Evolutionary conservation across 2,113 vertebrate genomes (phyloP).

Genomic region (Upupa epops): DNA sequence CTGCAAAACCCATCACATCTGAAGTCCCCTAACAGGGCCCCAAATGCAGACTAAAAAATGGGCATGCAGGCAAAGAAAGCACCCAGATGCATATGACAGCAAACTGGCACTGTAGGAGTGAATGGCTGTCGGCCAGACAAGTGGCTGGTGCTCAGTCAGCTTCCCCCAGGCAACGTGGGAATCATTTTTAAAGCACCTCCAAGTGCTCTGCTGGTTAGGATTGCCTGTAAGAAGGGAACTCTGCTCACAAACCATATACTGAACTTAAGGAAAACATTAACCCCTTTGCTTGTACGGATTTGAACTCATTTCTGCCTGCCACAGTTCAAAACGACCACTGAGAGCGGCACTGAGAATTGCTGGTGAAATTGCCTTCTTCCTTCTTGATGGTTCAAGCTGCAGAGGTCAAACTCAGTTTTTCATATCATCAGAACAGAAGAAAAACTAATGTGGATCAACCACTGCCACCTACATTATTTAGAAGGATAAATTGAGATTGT

Average conservation of each 20-base stretch:
- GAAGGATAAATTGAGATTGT: conserved; percentile 67
- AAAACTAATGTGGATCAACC: conserved; percentile 71
- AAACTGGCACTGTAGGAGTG: conserved; percentile 6
- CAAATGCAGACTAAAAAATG: background rate
- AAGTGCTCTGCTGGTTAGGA: background rate
- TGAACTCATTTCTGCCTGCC: conserved; percentile 65
- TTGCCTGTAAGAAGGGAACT: background rate
- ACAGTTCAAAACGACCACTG: conserved; percentile 43
- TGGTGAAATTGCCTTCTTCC: conserved; percentile 61
- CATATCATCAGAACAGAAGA: conserved; percentile 66
- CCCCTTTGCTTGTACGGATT: conserved; percentile 55
- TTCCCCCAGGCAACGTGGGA: background rate
- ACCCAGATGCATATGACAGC: background rate
- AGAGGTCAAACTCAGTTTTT: conserved; percentile 71
- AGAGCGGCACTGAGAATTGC: conserved; percentile 35
- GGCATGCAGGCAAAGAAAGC: background rate
- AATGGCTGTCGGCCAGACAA: background rate
- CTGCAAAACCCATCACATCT: background rate
- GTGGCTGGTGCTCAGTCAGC: background rate
- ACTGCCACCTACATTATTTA: conserved; percentile 70
- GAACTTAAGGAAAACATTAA: conserved; percentile 57
- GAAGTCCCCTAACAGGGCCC: background rate
- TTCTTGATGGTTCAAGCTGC: conserved; percentile 48
- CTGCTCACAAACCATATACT: conserved; percentile 40
- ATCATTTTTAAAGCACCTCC: conserved; percentile 10